A percentile compares a stretch with the other conserved stretches of the same genome.
phyloP scores from a whole-genome alignment of 2,888 invertebrate species.

The Polia nebulosa region DNA sequence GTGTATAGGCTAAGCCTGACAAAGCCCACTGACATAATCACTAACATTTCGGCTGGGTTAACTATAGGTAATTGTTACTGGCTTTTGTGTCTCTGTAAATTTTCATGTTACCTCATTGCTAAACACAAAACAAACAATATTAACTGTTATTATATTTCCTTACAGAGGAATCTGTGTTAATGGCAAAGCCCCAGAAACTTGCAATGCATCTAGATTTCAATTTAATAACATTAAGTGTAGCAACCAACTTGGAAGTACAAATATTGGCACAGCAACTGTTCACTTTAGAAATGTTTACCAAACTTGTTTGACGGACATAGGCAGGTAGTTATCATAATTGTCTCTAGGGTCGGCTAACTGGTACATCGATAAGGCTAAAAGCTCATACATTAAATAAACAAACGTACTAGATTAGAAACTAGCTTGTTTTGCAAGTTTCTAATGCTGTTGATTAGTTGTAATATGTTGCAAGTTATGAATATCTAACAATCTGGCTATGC shows the following conservation, averaged over 20 bases:
- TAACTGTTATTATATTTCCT: slow-evolving; percentile 13
- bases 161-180: slow-evolving; percentile 29
- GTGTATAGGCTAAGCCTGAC: slow-evolving; percentile 41
- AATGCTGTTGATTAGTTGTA: slow-evolving; percentile 75
- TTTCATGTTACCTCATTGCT: slow-evolving; percentile 32
- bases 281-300: slow-evolving; percentile 37
- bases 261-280: slow-evolving; percentile 39
- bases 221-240: slow-evolving; percentile 29
- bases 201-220: slow-evolving; percentile 22
- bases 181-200: slow-evolving; percentile 6
- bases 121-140: slow-evolving; percentile 20
- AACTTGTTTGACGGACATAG: slow-evolving; percentile 38
- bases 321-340: slow-evolving; percentile 51
- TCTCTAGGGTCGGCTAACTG: slow-evolving; percentile 51
- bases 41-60: slow-evolving; percentile 29
- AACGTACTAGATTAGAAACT: slow-evolving; percentile 82
- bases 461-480: slow-evolving; percentile 86
- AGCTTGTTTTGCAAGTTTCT: slow-evolving; percentile 78
- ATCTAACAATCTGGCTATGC: slow-evolving; percentile 85
- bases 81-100: slow-evolving; percentile 26
- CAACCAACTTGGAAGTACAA: slow-evolving; percentile 22
- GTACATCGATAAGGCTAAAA: slow-evolving; percentile 61
- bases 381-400: slow-evolving; percentile 67
- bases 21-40: slow-evolving; percentile 27
- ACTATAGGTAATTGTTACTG: slow-evolving; percentile 17